Percentiles rank a stretch among this genome's conserved stretches.
Evolutionary conservation across 2,888 invertebrate genomes (phyloP).

Genomic region (Phanerotoma sp.): DNA sequence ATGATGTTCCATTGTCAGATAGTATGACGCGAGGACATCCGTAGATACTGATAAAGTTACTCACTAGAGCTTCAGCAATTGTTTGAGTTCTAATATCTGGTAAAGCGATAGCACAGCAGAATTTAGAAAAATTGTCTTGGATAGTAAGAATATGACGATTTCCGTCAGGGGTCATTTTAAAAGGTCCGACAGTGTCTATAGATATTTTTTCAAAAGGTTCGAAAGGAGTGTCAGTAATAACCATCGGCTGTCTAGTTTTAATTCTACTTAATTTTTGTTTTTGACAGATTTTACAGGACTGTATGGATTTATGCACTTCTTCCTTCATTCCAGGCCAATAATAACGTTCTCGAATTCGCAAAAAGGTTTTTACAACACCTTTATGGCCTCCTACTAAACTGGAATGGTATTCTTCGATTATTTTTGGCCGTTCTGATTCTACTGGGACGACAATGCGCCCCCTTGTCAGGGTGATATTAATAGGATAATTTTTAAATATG

Average conservation of each 20-base stretch:
- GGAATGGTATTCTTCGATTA: conserved; percentile 26
- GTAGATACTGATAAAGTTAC: conserved; percentile 8
- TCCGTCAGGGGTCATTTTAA: conserved; percentile 8
- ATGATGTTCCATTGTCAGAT: conserved; percentile 5
- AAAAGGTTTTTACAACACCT: conserved; percentile 31
- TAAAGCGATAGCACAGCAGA: conserved; percentile 12
- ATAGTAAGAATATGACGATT: conserved; percentile 20
- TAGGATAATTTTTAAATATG: no score
- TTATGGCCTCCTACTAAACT: conserved; percentile 32
- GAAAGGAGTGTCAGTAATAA: conserved; percentile 23
- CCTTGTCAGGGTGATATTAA: no score
- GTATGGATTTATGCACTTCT: conserved; percentile 26
- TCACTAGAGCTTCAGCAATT: conserved; percentile 8
- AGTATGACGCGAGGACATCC: conserved; percentile 15
- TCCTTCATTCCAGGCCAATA: conserved; percentile 30
- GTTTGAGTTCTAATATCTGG: conserved; percentile 9
- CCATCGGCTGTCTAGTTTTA: conserved; percentile 27
- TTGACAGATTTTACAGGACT: conserved; percentile 24
- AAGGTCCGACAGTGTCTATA: conserved; percentile 25
- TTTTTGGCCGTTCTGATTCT: no score
- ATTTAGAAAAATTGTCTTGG: conserved; percentile 21
- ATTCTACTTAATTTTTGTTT: conserved; percentile 20
- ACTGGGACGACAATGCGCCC: no score
- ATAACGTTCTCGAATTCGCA: conserved; percentile 23
- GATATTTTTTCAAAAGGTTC: conserved; percentile 28